These are phyloP conservation scores for Gorsachius magnificus DNA, from an alignment of 2,797 vertebrate genomes.

Conservation along the genomic window DNA sequence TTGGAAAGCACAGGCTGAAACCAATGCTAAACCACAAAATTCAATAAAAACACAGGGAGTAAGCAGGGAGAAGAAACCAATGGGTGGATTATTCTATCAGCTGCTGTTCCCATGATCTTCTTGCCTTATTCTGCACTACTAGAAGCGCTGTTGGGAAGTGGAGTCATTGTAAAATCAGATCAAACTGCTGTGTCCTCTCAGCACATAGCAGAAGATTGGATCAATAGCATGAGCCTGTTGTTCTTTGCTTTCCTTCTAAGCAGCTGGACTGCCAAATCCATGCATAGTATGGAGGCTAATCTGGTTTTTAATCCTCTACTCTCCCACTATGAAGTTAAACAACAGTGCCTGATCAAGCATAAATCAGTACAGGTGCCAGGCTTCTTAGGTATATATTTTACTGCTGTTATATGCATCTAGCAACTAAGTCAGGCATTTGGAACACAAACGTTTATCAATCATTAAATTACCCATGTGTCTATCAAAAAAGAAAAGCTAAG, in stretches of 20 bases:
- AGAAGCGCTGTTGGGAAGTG: background rate
- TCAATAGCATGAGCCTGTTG: background rate
- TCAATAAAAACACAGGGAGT: conserved; percentile 69
- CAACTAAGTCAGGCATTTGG: background rate
- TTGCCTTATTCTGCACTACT: background rate
- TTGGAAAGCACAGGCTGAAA: conserved; percentile 69
- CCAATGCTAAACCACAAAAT: conserved; percentile 70
- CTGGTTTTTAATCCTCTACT: background rate
- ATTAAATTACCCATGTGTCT: background rate
- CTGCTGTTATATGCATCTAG: background rate
- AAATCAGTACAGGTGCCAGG: background rate
- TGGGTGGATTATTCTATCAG: conserved; percentile 50
- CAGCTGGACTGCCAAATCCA: conserved; percentile 26
- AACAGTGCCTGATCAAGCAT: background rate
- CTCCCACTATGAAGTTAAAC: conserved; percentile 5
- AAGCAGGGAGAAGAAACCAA: conserved; percentile 64
- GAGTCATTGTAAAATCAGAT: background rate
- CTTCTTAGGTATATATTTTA: background rate
- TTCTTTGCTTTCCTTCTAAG: conserved; percentile 13
- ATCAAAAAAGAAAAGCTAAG: background rate
- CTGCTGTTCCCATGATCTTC: conserved; percentile 26
- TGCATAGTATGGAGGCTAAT: background rate
- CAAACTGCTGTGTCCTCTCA: background rate
- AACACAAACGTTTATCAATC: background rate
- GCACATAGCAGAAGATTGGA: background rate